These are phyloP conservation scores for Tokudaia tokunoshimensis DNA, from an alignment of 2,797 vertebrate genomes.

Conservation along the genomic window DNA sequence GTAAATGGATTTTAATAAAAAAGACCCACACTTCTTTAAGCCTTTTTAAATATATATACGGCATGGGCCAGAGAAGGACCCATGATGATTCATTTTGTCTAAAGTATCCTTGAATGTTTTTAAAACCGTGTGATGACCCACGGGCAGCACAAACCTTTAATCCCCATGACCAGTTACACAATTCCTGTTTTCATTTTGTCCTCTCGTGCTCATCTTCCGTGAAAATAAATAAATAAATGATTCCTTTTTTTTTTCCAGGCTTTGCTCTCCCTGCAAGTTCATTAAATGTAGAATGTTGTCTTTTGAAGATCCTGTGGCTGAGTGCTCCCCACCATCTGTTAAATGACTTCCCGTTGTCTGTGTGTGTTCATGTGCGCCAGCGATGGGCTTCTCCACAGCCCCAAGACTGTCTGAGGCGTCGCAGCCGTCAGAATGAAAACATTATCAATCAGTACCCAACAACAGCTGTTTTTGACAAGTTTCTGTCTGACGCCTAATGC, in stretches of 20 bases:
- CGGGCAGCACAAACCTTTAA: slow-evolving; percentile 73
- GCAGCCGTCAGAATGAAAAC: slow-evolving; percentile 93
- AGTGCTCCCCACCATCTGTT: slow-evolving; percentile 88
- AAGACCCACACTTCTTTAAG: slow-evolving; percentile 75
- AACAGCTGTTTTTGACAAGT: slow-evolving; percentile 98
- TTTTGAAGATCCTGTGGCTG: slow-evolving; percentile 85
- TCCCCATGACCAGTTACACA: slow-evolving; percentile 56
- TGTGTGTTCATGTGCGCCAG: slow-evolving; percentile 83
- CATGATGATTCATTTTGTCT: slow-evolving; percentile 74
- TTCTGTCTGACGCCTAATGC: slow-evolving; percentile 96
- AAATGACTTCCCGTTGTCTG: slow-evolving; percentile 86
- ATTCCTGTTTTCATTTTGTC: slow-evolving; percentile 60
- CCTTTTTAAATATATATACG: not conserved
- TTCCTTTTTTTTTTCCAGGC: slow-evolving; percentile 62
- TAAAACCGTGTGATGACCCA: slow-evolving; percentile 49
- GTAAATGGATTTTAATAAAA: slow-evolving; percentile 79
- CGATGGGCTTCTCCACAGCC: slow-evolving; percentile 87
- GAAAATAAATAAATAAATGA: slow-evolving; percentile 73
- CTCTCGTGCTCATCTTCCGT: slow-evolving; percentile 73
- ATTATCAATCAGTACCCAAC: slow-evolving; percentile 96
- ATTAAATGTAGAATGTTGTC: slow-evolving; percentile 84
- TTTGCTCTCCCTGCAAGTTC: slow-evolving; percentile 80
- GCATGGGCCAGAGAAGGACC: slow-evolving; percentile 70
- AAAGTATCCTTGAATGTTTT: slow-evolving; percentile 77
- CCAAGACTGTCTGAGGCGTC: slow-evolving; percentile 88